Evolutionary conservation across 2,888 invertebrate species (phyloP).

Genomic region (Elysia crispata): DNA sequence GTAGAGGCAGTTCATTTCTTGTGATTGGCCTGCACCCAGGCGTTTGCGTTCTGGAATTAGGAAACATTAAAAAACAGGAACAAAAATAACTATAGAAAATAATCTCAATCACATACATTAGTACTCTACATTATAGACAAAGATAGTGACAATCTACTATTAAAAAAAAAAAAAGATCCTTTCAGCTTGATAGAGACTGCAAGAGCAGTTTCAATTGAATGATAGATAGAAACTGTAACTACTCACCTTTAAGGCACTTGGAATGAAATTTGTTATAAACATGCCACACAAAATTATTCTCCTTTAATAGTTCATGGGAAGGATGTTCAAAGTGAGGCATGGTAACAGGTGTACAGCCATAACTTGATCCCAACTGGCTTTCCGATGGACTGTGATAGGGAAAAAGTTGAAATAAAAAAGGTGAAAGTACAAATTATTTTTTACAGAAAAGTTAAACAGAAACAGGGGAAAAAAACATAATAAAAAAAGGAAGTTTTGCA

Average conservation of each 20-base stretch:
- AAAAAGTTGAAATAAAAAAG: too few relatives aligned
- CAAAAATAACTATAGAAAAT: too few relatives aligned
- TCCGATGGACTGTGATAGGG: constrained; percentile 57
- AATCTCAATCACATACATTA: too few relatives aligned
- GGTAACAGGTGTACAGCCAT: constrained; percentile 89
- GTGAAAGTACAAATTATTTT: too few relatives aligned
- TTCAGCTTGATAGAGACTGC: too few relatives aligned
- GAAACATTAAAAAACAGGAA: too few relatives aligned
- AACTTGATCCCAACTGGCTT: constrained; percentile 79
- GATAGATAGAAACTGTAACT: neutral
- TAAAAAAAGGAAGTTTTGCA: neutral
- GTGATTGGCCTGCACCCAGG: constrained; percentile 94
- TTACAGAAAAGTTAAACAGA: too few relatives aligned
- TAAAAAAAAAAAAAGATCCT: too few relatives aligned
- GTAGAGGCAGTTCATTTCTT: constrained; percentile 99
- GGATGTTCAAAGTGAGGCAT: constrained; percentile 97
- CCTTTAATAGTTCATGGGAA: constrained; percentile 93
- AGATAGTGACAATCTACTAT: too few relatives aligned
- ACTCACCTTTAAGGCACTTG: constrained; percentile 91
- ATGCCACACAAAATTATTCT: constrained; percentile 98
- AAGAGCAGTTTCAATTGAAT: too few relatives aligned
- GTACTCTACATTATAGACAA: too few relatives aligned
- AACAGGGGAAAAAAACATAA: too few relatives aligned
- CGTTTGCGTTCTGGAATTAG: constrained; percentile 88
- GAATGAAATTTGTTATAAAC: constrained; percentile 97